These are phyloP conservation scores for Berghia stephanieae DNA, from an alignment of 1,140 invertebrate genomes.

Conservation along the genomic window DNA sequence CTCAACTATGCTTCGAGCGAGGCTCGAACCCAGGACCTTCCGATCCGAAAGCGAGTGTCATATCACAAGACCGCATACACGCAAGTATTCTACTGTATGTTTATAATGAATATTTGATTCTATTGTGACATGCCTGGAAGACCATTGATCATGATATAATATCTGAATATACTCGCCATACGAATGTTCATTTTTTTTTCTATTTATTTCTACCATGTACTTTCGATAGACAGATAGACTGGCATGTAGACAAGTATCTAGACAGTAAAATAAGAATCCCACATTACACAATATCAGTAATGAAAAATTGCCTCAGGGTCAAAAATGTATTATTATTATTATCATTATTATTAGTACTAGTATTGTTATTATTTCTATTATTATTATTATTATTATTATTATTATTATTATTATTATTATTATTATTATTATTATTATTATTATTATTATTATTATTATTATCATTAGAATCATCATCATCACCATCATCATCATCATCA, in stretches of 20 bases:
- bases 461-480: too few species aligned
- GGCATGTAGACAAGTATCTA: too few species aligned
- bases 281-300: conserved; percentile 75
- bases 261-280: conserved; percentile 73
- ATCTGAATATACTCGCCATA: too few species aligned
- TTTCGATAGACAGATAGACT: conserved; percentile 68
- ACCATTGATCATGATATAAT: too few species aligned
- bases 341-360: conserved; percentile 75
- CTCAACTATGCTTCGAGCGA: too few species aligned
- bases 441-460: not conserved
- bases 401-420: not conserved
- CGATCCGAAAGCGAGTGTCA: too few species aligned
- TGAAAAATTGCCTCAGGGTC: conserved; percentile 72
- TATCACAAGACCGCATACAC: too few species aligned
- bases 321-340: conserved; percentile 71
- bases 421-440: not conserved
- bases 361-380: not conserved
- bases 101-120: too few species aligned
- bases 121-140: too few species aligned
- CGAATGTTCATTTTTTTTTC: conserved; percentile 43
- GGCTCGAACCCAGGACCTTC: too few species aligned
- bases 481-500: not conserved
- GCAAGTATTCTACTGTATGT: too few species aligned
- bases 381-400: not conserved
- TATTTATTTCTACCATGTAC: conserved; percentile 66